A percentile compares a stretch with the other conserved stretches of the same genome.
Conservation (phyloP, 2,113 vertebrate genomes). For the Heterotis niloticus region DNA sequence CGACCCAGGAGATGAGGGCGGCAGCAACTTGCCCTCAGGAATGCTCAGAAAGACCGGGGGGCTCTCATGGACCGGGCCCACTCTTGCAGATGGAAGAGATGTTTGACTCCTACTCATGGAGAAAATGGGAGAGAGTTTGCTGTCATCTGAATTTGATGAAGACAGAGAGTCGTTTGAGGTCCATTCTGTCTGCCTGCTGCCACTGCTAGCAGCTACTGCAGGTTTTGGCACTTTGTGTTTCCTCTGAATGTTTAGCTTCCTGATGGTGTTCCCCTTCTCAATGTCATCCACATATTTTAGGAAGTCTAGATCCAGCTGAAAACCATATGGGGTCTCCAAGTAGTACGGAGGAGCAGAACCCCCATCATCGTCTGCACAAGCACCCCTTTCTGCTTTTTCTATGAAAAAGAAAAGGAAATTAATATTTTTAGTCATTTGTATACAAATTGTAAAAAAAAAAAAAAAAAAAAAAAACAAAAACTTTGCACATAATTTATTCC, state of each 20-base stretch:
- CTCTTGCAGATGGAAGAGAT: conserved; percentile 53
- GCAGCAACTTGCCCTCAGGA: conserved; percentile 67
- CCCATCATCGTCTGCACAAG: conserved; percentile 57
- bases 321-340: conserved; percentile 73
- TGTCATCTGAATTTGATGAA: conserved; percentile 73
- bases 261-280: conserved; percentile 80
- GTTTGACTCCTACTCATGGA: conserved; percentile 64
- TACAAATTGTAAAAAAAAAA: not conserved
- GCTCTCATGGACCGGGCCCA: conserved; percentile 57
- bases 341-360: conserved; percentile 65
- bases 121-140: conserved; percentile 63
- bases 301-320: conserved; percentile 77
- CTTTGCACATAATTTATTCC: no score
- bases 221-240: conserved; percentile 64
- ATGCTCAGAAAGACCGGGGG: conserved; percentile 56
- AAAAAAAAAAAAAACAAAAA: no score
- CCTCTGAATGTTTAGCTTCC: conserved; percentile 80
- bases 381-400: conserved; percentile 64
- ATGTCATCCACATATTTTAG: conserved; percentile 78
- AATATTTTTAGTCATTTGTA: conserved; percentile 10
- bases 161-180: conserved; percentile 81
- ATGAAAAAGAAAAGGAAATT: conserved; percentile 35
- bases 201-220: conserved; percentile 50
- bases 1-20: conserved; percentile 61
- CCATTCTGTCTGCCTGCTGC: conserved; percentile 63